Conservation (phyloP, 2,888 invertebrate species). For the Campaea margaritaria region DNA sequence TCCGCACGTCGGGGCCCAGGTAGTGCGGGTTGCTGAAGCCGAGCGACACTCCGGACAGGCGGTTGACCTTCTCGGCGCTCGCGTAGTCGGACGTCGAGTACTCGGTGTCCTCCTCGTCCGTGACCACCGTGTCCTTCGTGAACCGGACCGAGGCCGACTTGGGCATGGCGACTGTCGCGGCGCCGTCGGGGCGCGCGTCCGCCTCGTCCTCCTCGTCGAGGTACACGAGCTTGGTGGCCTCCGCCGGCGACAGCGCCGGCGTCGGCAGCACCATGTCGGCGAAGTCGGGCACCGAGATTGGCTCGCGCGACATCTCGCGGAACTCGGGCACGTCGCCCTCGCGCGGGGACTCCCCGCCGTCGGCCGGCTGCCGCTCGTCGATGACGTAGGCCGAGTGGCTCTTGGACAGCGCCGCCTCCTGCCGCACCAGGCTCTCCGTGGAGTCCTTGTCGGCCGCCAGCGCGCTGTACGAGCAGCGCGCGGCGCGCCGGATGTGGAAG, state of each 20-base stretch:
- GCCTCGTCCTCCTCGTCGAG: slow-evolving; percentile 89
- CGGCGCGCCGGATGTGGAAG: slow-evolving; percentile 87
- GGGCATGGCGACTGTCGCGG: slow-evolving; percentile 47
- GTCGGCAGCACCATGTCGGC: slow-evolving; percentile 87
- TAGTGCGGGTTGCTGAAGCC: slow-evolving; percentile 92
- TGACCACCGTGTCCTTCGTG: slow-evolving; percentile 75
- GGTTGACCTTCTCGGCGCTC: slow-evolving; percentile 88
- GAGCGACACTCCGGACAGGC: slow-evolving; percentile 80
- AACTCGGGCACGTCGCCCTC: slow-evolving; percentile 53
- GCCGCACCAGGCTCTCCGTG: slow-evolving; percentile 86
- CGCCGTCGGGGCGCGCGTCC: slow-evolving; percentile 46
- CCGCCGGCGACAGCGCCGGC: slow-evolving; percentile 87
- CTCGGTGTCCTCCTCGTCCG: slow-evolving; percentile 83
- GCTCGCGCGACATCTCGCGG: slow-evolving; percentile 86
- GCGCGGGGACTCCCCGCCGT: slow-evolving; percentile 55
- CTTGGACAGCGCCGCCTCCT: slow-evolving; percentile 76
- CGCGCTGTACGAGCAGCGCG: slow-evolving; percentile 90
- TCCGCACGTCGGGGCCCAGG: slow-evolving; percentile 88
- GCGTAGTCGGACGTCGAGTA: slow-evolving; percentile 91
- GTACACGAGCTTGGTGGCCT: slow-evolving; percentile 88
- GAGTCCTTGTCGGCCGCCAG: slow-evolving; percentile 86
- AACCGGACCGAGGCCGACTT: slow-evolving; percentile 85
- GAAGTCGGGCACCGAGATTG: slow-evolving; percentile 91
- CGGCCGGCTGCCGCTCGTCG: slow-evolving; percentile 70
- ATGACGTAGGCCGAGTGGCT: slow-evolving; percentile 86